Percentiles rank a stretch among this genome's conserved stretches.
phyloP scores from a whole-genome alignment of 92 coral and sea anemone genomes.

The Siderastrea siderea region DNA sequence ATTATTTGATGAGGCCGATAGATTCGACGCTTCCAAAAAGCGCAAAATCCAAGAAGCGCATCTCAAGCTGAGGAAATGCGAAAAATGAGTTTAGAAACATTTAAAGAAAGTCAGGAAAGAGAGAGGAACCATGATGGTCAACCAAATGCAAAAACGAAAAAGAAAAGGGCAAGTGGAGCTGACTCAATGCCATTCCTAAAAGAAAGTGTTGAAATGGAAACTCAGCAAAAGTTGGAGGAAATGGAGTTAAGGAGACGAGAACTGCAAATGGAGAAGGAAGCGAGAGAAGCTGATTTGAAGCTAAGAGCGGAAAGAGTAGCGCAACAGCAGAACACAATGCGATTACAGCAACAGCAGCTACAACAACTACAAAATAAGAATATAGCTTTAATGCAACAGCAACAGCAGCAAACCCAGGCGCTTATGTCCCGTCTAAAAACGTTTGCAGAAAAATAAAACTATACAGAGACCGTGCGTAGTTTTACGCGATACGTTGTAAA shows the following conservation, averaged over 20 bases:
- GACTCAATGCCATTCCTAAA: constrained; percentile 53
- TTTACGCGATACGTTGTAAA: not conserved
- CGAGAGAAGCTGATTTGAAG: constrained; percentile 36
- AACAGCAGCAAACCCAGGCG: constrained; percentile 39
- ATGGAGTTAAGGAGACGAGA: constrained; percentile 50
- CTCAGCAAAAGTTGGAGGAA: constrained; percentile 41
- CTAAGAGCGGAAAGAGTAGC: constrained; percentile 21
- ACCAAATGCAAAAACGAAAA: constrained; percentile 41
- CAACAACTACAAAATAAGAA: constrained; percentile 12
- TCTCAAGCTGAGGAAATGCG: constrained; percentile 53
- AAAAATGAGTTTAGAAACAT: constrained; percentile 50
- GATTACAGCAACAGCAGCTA: constrained; percentile 9
- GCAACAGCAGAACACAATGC: constrained; percentile 33
- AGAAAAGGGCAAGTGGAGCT: constrained; percentile 62
- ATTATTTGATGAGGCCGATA: constrained; percentile 62
- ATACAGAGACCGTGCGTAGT: constrained; percentile 14
- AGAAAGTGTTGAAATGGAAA: constrained; percentile 55
- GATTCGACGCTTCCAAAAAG: constrained; percentile 30
- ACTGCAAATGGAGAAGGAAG: constrained; percentile 42
- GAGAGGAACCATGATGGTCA: constrained; percentile 47
- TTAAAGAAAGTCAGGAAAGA: constrained; percentile 54
- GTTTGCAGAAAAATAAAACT: constrained; percentile 35
- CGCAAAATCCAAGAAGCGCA: constrained; percentile 27
- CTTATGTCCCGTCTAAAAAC: constrained; percentile 36
- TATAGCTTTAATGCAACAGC: constrained; percentile 47